Conservation (phyloP, 35 echinoderm and acorn worm genomes). For the Ptychodera flava region DNA sequence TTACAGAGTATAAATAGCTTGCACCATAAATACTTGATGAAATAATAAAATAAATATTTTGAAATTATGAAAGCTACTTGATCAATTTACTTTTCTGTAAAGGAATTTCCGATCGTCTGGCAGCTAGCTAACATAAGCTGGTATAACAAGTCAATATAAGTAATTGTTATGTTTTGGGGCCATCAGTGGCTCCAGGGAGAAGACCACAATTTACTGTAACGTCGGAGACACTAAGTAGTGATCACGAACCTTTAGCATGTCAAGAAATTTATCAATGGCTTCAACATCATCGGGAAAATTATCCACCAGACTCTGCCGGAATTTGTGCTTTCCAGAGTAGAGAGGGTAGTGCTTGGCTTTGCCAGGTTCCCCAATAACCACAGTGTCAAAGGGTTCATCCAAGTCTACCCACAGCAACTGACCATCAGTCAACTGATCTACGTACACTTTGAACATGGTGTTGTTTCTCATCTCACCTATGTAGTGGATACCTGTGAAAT, state of each 20-base stretch:
- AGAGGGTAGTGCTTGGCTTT: slow-evolving; percentile 31
- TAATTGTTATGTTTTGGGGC: no score
- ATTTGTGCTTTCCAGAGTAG: slow-evolving; percentile 42
- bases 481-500: slow-evolving; percentile 79
- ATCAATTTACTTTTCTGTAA: no score
- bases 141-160: no score
- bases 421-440: slow-evolving; percentile 88
- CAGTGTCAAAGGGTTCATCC: slow-evolving; percentile 70
- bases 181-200: no score
- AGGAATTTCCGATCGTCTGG: no score
- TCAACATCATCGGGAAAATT: slow-evolving; percentile 72
- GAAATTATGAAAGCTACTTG: no score
- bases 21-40: no score
- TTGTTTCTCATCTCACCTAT: slow-evolving; percentile 71
- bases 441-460: slow-evolving; percentile 43
- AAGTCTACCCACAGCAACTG: slow-evolving; percentile 62
- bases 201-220: no score
- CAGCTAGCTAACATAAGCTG: no score
- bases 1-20: no score
- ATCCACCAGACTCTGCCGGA: slow-evolving; percentile 36
- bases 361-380: slow-evolving; percentile 56
- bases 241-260: background rate
- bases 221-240: no score
- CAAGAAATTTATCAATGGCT: slow-evolving; percentile 77
- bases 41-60: no score